phyloP scores from a whole-genome alignment of 1,140 invertebrate species.

The Piezodorus guildinii region DNA sequence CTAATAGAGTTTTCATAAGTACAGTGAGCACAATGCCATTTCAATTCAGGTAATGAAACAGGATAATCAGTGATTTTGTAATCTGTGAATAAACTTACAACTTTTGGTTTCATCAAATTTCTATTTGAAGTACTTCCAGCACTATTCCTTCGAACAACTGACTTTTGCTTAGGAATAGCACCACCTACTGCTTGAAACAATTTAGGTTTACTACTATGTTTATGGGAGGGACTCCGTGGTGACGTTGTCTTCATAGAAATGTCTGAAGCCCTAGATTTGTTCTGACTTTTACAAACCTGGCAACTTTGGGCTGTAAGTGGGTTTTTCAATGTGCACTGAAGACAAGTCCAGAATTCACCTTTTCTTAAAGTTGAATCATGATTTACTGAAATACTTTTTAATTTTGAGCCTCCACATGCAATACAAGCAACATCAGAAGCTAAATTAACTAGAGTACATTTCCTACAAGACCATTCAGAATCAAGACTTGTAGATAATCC shows the following conservation, averaged over 20 bases:
- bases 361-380: conserved; percentile 56
- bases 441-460: conserved; percentile 74
- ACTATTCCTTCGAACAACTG: conserved; percentile 24
- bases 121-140: conserved; percentile 14
- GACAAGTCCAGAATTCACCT: conserved; percentile 64
- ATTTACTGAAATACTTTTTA: conserved; percentile 49
- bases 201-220: conserved; percentile 28
- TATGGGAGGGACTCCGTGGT: conserved; percentile 36
- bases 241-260: conserved; percentile 25
- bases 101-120: conserved; percentile 4
- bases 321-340: conserved; percentile 73
- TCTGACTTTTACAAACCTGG: conserved; percentile 59
- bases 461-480: conserved; percentile 67
- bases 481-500: conserved; percentile 8
- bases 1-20: conserved; percentile 66
- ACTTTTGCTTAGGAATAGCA: conserved; percentile 32
- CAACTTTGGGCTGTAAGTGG: conserved; percentile 55
- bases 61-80: not conserved
- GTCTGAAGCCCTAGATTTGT: conserved; percentile 30
- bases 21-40: conserved; percentile 68
- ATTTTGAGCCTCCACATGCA: conserved; percentile 69
- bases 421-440: conserved; percentile 55
- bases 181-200: conserved; percentile 23
- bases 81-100: conserved; percentile 4
- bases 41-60: not conserved